Percentiles rank a stretch among this genome's conserved stretches.
Conservation (phyloP, 2,797 vertebrate genomes). For the Hoplostethus atlanticus region DNA sequence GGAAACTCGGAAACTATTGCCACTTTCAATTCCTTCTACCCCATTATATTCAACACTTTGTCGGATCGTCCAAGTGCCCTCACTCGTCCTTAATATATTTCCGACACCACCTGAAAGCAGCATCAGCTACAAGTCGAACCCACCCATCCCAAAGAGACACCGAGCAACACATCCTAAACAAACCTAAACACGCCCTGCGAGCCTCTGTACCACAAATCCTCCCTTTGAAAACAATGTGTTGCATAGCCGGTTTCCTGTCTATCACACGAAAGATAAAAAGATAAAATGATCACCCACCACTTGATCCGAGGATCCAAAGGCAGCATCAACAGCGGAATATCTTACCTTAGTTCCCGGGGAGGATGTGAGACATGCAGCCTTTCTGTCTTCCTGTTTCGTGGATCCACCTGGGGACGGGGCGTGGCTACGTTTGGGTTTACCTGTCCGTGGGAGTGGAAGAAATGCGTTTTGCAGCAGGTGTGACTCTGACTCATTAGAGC, state of each 20-base stretch:
- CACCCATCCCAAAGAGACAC: too few species aligned
- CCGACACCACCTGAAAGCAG: slow-evolving; percentile 36
- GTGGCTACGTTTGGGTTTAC: slow-evolving; percentile 24
- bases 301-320: neutral
- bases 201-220: neutral
- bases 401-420: slow-evolving; percentile 56
- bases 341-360: slow-evolving; percentile 30
- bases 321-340: neutral
- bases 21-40: too few species aligned
- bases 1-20: too few species aligned
- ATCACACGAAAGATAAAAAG: neutral
- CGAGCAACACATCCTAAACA: slow-evolving; percentile 39
- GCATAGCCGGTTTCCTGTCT: neutral
- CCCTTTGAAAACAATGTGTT: neutral
- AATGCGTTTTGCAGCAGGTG: neutral
- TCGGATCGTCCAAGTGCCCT: too few species aligned
- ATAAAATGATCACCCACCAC: accelerated
- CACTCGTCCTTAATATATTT: slow-evolving; percentile 14
- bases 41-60: too few species aligned
- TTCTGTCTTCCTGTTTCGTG: slow-evolving; percentile 13
- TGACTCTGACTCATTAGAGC: slow-evolving; percentile 44
- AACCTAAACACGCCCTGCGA: slow-evolving; percentile 41
- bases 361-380: slow-evolving; percentile 8
- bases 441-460: slow-evolving; percentile 28
- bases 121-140: neutral